Base-by-base conservation (phyloP, 2,888 invertebrate species). In the Xanthia togata region DNA sequence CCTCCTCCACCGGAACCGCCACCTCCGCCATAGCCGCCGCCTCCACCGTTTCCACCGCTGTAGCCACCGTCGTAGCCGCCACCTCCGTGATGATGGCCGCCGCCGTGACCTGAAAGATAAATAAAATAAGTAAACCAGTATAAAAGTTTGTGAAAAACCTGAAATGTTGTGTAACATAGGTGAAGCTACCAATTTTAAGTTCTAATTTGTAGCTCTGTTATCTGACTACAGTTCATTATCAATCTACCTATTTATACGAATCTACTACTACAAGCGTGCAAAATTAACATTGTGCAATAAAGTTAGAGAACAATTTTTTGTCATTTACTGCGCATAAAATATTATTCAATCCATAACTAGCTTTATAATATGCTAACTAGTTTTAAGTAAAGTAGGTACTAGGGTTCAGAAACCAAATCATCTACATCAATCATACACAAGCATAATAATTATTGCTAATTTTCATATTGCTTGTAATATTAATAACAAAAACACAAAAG, bases 51-150 rank as follows among this genome's bases (percentile, higher is more conserved):
- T 0, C 62, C 41, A 8, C 47, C 35, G 35, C 35, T 35, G 35
- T 35, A 35, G 6, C 20, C 47, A 5, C 4, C 17, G 17, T 17
- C 47, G 6, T 20, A 17, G 20, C 47, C 84, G 5, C 76, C 38
- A 26, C 87, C 70, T 50, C 76, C 76, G 1, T 78, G 76, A 44
- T 76, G 76, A 17, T 77, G 77, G 4, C 89, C 87, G 23, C 72
- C 72, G 23, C 75, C 23, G 31, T 83, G 31, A 64, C 68, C 81
- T 81, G 68, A 55, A 65, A 44, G 0, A 69, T 23, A 69, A 72
- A 23, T 50, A 31, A 50, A 53, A 57, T 81, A 31, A 84, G 47
- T 57, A 67, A 53, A 12, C 2, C 2, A n/a, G 17, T 60, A 4
- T 38, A 35, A 53, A 57, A 31, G 8, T 59, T 59, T 31, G 31